Evolutionary conservation across 2,797 vertebrate genomes (phyloP), one percentile per base, ranked within the genome.

Genomic region (Remorina albescens): DNA sequence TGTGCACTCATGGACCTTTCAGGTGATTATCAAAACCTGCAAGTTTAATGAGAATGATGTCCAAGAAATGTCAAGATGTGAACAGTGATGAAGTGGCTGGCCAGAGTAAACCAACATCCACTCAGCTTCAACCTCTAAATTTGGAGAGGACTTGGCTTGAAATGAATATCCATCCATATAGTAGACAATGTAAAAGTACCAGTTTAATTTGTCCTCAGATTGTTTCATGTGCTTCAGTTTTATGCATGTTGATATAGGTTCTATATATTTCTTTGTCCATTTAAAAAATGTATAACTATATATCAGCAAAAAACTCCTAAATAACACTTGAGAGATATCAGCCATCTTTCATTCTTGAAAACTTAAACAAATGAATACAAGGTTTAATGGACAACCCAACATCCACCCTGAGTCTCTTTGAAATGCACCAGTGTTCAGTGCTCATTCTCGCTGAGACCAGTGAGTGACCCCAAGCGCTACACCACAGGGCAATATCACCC

Each of bases 401-500:
- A 64, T 51, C 44, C 16, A 5, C 21, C 3, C 42, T 19, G 46
- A 50, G n/a, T 21, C 34, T 57, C 34, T 39, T 25, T 12, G 16
- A 23, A 57, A 37, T 16, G 34, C 36, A 34, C 10, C 19, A 16
- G 16, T 3, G 19, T 15, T 19, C n/a, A n/a, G 21, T 64, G 36
- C 64, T 74, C 46, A 23, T 71, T 32, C 64, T 67, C 37, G n/a
- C n/a, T n/a, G n/a, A n/a, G n/a, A 62, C 57, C 44, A 60, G n/a
- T n/a, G n/a, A n/a, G 53, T 60, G 54, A 41, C 42, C 74, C 55
- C 56, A 67, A 78, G 72, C 36, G 39, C 63, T 68, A n/a, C 71
- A 82, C 68, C 55, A 34, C 21, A 62, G 44, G 70, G 13, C 32
- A 72, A 77, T 80, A 85, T 70, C 76, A 67, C 66, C 19, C 16